Conservation (phyloP, 1,140 invertebrate species). For the Papilio aristodemus region DNA sequence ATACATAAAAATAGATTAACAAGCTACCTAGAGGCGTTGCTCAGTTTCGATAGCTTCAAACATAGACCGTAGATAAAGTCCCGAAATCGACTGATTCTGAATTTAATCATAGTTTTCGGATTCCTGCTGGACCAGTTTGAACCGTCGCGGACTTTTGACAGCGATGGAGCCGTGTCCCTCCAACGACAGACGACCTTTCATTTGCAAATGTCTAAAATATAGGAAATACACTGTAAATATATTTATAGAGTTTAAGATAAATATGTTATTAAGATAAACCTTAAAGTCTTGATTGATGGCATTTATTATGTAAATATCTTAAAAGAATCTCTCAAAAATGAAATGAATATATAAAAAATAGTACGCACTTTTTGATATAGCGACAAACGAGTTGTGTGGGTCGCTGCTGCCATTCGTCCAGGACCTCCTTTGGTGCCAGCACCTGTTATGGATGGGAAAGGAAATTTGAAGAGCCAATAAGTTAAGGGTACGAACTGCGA, state of each 20-base stretch:
- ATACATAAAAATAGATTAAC: neutral
- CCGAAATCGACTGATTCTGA: constrained; percentile 5
- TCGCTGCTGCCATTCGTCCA: constrained; percentile 95
- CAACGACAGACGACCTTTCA: constrained; percentile 84
- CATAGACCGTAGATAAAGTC: constrained; percentile 28
- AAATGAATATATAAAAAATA: neutral
- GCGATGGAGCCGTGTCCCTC: constrained; percentile 88
- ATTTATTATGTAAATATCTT: no score
- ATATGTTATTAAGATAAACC: no score
- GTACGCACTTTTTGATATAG: constrained; percentile 88
- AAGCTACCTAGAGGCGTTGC: constrained; percentile 3
- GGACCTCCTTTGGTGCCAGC: constrained; percentile 91
- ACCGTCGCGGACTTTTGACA: constrained; percentile 90
- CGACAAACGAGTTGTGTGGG: constrained; percentile 93
- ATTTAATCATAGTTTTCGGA: constrained; percentile 93
- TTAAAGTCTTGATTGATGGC: no score
- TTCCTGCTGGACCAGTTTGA: constrained; percentile 94
- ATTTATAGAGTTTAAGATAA: no score
- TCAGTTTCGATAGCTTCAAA: constrained; percentile 13
- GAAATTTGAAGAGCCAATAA: no score
- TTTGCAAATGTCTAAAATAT: constrained; percentile 83
- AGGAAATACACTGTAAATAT: constrained; percentile 16
- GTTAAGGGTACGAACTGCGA: no score
- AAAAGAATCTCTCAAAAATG: no score
- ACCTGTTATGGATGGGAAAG: constrained; percentile 85